Base-by-base conservation (phyloP, 2,888 invertebrate species). In the Antitype chi region DNA sequence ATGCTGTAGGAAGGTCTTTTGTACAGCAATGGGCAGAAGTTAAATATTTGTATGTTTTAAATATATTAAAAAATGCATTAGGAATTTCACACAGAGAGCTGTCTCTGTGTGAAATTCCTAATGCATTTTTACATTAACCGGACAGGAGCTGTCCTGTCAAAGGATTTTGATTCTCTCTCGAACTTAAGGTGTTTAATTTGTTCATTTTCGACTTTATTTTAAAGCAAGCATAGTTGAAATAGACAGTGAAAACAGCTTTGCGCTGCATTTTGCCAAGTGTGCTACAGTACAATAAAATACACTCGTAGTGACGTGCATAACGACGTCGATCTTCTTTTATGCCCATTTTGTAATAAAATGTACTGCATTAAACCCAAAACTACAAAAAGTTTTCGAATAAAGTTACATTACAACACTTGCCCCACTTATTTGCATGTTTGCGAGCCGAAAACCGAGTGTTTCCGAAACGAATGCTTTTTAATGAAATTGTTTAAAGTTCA, bases 351-450 rank as follows among this genome's bases (percentile, higher is more conserved):
- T 4, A n/a, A 2, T 43, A 32, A 59, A 60, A 52, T 17, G 7
- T 43, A 0, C 4, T 28, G 28, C 9, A 43, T n/a, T 28, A 15
- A 28, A 1, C 20, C 11, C 8, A 28, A 43, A 53, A 17, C 17
- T 53, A 47, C n/a, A 55, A 62, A 52, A 55, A 13, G 3, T 43
- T 67, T 25, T 0, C 13, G 7, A 9, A 38, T 2, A 57, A 43
- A 38, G 2, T 15, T 38, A 59, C 28, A 11, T 38, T 38, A 59
- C 49, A 43, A n/a, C 17, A 52, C 38, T 43, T 43, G 17, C 3
- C 9, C 28, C 13, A 11, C 28, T 15, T 68, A 69, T 78, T 78
- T 69, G 17, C 43, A 78, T 68, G n/a, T 78, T 70, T 43, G 69
- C 13, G 17, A 66, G 70, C 69, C 60, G 38, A 75, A 74, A 70